Evolutionary conservation across 2,113 vertebrate species (phyloP).

Genomic region (Eublepharis macularius): DNA sequence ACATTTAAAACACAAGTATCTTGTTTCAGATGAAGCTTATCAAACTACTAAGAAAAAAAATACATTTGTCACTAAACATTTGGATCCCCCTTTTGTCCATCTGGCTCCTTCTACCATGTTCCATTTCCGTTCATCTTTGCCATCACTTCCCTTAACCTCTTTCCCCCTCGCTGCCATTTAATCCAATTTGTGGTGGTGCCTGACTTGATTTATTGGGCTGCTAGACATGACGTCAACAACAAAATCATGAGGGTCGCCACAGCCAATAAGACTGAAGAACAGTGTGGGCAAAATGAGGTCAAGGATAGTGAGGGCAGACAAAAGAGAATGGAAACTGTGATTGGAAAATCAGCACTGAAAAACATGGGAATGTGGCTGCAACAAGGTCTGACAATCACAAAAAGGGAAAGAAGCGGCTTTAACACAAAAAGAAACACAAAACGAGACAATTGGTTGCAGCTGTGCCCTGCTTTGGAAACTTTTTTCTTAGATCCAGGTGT

Average conservation of each 20-base stretch:
- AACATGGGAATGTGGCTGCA: neutral
- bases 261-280: neutral
- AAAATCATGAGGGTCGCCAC: neutral
- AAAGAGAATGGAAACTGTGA: neutral
- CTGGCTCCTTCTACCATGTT: neutral
- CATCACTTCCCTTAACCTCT: neutral
- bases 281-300: neutral
- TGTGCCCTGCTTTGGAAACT: neutral
- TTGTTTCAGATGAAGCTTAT: too few species aligned
- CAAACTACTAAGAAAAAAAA: too few species aligned
- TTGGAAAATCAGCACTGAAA: neutral
- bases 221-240: neutral
- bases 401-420: neutral
- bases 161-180: neutral
- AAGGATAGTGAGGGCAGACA: neutral
- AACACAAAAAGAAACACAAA: neutral
- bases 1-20: too few species aligned
- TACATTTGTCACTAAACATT: neutral
- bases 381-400: neutral
- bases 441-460: neutral
- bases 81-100: slow-evolving; percentile 15
- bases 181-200: neutral
- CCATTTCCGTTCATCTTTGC: neutral
- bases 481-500: neutral
- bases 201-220: neutral